phyloP scores from a whole-genome alignment of 2,888 invertebrate genomes.

The Andrena chrysosceles region DNA sequence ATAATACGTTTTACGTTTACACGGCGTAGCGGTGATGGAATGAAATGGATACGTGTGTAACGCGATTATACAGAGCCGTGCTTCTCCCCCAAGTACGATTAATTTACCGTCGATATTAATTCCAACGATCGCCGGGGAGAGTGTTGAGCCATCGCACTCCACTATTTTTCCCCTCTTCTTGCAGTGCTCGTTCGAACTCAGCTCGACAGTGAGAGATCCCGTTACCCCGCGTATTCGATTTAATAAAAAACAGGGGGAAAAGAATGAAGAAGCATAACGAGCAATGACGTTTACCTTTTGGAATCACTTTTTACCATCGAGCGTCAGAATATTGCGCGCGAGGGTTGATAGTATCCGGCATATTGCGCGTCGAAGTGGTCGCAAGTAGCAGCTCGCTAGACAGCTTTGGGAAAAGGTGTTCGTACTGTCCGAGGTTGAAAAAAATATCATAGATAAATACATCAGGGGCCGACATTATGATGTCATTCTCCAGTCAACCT shows the following conservation, averaged over 20 bases:
- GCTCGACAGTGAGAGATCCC: background rate
- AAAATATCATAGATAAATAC: slow-evolving; percentile 40
- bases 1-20: slow-evolving; percentile 55
- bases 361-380: background rate
- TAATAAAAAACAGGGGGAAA: background rate
- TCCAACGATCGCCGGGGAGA: background rate
- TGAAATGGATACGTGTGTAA: slow-evolving; percentile 20
- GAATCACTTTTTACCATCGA: background rate
- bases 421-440: background rate
- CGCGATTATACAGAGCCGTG: slow-evolving; percentile 18
- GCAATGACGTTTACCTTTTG: background rate
- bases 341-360: background rate
- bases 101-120: slow-evolving; percentile 11
- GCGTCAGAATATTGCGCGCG: background rate
- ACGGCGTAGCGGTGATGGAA: slow-evolving; percentile 5
- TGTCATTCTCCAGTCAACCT: slow-evolving; percentile 47
- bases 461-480: slow-evolving; percentile 52
- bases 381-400: background rate
- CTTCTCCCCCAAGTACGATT: slow-evolving; percentile 9
- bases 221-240: background rate
- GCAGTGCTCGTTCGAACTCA: background rate
- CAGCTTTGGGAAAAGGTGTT: background rate
- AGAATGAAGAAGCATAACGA: background rate
- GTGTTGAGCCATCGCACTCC: background rate
- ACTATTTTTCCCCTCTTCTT: background rate